Conservation (phyloP, 1,140 invertebrate genomes). For the Globodera ellingtonae region DNA sequence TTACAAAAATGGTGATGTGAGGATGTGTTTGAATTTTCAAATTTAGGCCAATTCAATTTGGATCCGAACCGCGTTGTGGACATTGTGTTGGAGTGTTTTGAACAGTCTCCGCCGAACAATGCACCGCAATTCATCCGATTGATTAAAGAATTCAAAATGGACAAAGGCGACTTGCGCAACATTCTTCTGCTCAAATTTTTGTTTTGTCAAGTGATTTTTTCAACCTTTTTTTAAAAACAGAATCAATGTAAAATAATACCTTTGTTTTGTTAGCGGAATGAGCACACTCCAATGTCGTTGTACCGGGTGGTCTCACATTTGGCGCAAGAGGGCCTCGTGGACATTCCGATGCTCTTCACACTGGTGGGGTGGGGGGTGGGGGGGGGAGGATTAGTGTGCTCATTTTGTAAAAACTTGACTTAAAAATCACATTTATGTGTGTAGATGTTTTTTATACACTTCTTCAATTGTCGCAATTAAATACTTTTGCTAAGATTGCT, state of each 20-base stretch:
- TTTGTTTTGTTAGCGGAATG: slow-evolving; percentile 67
- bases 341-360: slow-evolving; percentile 83
- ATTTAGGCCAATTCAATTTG: slow-evolving; percentile 91
- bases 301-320: slow-evolving; percentile 86
- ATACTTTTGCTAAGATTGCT: slow-evolving; percentile 67
- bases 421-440: too few species aligned
- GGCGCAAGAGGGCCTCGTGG: slow-evolving; percentile 82
- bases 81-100: slow-evolving; percentile 93
- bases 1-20: slow-evolving; percentile 24
- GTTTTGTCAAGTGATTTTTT: slow-evolving; percentile 71
- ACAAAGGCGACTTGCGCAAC: slow-evolving; percentile 82
- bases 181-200: slow-evolving; percentile 91
- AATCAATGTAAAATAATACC: slow-evolving; percentile 8
- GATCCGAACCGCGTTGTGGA: slow-evolving; percentile 97
- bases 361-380: slow-evolving; percentile 73
- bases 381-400: too few species aligned
- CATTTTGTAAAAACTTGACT: too few species aligned
- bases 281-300: slow-evolving; percentile 77
- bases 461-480: too few species aligned
- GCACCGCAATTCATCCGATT: slow-evolving; percentile 78
- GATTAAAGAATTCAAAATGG: slow-evolving; percentile 82
- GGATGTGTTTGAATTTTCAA: slow-evolving; percentile 13
- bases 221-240: slow-evolving; percentile 14
- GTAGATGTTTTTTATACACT: too few species aligned
- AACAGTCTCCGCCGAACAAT: slow-evolving; percentile 75